Percentiles rank a stretch among this genome's conserved stretches.
These are phyloP conservation scores for Agelas oroides DNA, from an alignment of 37 sponge, comb jelly and placozoan species.

Conservation along the genomic window DNA sequence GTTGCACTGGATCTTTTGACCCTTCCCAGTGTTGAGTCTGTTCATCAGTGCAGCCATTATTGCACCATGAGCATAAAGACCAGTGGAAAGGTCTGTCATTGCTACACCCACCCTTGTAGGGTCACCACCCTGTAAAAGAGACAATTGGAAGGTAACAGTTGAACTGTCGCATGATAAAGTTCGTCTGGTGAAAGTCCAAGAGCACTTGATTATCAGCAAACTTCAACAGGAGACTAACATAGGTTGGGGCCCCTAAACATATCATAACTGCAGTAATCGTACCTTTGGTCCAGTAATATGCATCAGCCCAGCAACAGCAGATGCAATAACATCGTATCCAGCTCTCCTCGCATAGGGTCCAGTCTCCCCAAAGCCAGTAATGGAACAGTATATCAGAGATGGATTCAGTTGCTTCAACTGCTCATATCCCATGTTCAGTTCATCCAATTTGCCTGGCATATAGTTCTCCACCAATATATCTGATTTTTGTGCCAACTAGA, in stretches of 20 bases:
- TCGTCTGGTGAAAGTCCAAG: not conserved
- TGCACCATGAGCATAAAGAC: constrained; percentile 74
- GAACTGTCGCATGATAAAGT: too few species aligned
- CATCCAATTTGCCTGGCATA: constrained; percentile 75
- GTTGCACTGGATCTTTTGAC: constrained; percentile 73
- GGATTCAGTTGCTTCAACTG: constrained; percentile 37
- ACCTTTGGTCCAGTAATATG: constrained; percentile 79
- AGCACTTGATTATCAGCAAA: not conserved
- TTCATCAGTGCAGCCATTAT: constrained; percentile 76
- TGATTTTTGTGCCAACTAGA: constrained; percentile 45
- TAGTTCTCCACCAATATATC: constrained; percentile 82
- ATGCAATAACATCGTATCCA: constrained; percentile 81
- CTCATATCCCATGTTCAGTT: constrained; percentile 57
- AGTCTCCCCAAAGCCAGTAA: constrained; percentile 79
- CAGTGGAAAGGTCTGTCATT: constrained; percentile 83
- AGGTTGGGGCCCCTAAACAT: too few species aligned
- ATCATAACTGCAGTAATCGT: not conserved
- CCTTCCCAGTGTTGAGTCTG: constrained; percentile 36
- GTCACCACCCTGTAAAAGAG: constrained; percentile 54
- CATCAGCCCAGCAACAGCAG: constrained; percentile 78
- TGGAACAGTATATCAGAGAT: constrained; percentile 72
- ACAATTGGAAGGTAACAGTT: too few species aligned
- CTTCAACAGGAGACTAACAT: too few species aligned
- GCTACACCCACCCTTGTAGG: constrained; percentile 82
- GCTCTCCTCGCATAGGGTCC: constrained; percentile 70